Evolutionary conservation across 1,140 invertebrate species (phyloP).

Genomic region (Vollenhovia emeryi): DNA sequence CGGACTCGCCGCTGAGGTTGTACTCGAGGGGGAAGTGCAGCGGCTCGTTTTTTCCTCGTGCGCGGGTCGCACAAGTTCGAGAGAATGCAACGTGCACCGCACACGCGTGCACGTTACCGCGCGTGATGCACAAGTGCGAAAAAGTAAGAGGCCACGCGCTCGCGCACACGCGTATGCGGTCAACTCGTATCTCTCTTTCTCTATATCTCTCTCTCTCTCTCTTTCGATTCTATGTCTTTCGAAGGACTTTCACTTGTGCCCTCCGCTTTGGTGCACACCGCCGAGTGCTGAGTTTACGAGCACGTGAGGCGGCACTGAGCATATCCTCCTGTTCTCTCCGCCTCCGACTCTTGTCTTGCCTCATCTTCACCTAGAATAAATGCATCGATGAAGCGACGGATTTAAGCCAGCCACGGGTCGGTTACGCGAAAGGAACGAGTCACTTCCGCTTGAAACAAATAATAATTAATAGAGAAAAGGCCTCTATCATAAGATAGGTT

Average conservation of each 20-base stretch:
- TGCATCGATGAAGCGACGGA: conserved; percentile 15
- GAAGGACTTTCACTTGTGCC: conserved; percentile 73
- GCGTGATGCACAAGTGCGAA: conserved; percentile 55
- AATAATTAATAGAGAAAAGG: neutral
- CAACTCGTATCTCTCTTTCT: conserved; percentile 30
- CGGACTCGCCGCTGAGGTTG: neutral
- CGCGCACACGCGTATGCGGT: conserved; percentile 20
- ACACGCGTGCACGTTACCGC: neutral
- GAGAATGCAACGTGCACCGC: conserved; percentile 10
- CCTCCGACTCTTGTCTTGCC: neutral
- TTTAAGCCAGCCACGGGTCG: neutral
- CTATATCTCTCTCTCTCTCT: conserved; percentile 10
- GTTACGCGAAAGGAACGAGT: neutral
- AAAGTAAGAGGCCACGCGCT: conserved; percentile 56
- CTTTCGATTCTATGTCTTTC: conserved; percentile 67
- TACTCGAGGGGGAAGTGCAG: neutral
- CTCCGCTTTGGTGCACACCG: conserved; percentile 68
- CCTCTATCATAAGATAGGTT: too few relatives aligned
- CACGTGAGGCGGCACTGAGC: conserved; percentile 37
- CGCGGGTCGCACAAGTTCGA: neutral
- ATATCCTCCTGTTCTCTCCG: conserved; percentile 28
- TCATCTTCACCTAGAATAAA: conserved; percentile 32
- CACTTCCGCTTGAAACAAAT: neutral
- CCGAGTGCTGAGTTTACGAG: conserved; percentile 65
- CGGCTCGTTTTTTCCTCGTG: neutral